Conservation (phyloP, 2,888 invertebrate genomes). For the Norana najaformis region DNA sequence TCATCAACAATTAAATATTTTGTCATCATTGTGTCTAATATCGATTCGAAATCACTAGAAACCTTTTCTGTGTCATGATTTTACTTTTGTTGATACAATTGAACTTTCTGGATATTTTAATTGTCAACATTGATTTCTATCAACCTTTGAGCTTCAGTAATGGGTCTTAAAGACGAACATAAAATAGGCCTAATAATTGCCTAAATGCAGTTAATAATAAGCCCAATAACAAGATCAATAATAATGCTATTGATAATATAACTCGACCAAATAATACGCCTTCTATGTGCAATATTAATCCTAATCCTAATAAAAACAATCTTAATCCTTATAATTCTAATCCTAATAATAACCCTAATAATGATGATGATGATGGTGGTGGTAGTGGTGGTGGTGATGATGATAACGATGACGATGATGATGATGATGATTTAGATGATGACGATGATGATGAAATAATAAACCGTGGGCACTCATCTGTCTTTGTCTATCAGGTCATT, state of each 20-base stretch:
- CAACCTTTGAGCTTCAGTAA: too few species aligned
- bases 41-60: background rate
- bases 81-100: background rate
- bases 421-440: too few species aligned
- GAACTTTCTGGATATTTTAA: background rate
- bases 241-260: background rate
- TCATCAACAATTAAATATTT: background rate
- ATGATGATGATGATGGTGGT: too few species aligned
- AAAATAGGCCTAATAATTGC: background rate
- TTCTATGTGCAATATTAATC: background rate
- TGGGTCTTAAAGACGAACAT: background rate
- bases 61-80: background rate
- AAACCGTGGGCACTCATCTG: too few species aligned
- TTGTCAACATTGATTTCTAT: too few species aligned
- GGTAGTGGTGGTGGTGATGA: too few species aligned
- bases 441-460: too few species aligned
- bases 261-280: background rate
- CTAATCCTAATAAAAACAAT: background rate
- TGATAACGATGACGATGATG: too few species aligned
- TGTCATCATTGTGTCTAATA: background rate
- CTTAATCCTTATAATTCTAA: too few species aligned
- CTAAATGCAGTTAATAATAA: background rate
- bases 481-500: background rate
- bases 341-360: too few species aligned
- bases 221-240: background rate